Base-by-base conservation (phyloP, 2,797 vertebrate genomes). In the Propithecus deckenii region DNA sequence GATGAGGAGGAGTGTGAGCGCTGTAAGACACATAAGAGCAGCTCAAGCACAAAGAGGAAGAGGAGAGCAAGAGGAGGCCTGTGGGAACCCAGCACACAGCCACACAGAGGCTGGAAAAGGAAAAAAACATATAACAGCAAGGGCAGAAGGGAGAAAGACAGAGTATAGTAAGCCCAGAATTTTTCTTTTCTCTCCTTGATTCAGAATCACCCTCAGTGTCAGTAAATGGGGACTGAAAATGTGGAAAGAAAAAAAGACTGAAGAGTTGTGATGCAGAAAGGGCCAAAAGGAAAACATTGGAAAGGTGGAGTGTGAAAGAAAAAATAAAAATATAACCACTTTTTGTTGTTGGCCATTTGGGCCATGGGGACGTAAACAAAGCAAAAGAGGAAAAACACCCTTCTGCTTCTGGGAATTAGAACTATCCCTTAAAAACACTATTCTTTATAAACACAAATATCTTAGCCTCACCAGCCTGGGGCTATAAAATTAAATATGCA, bases 401-500 rank as follows among this genome's bases (percentile, higher is more conserved):
- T 65, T 67, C 23, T 43, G 23, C 55, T 50, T 93, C 50, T 71
- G 22, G 11, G 22, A 80, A 84, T 85, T 85, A 80, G n/a, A 57
- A 63, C 69, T 61, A 48, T 38, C 9, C 1, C 17, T 79, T 32
- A 50, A 91, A 38, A 72, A 38, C 48, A 28, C 32, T 15, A 65
- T 18, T 65, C n/a, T 85, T 80, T 91, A 78, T 84, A 43, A 83
- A 79, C 8, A 13, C 20, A 76, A 32, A 43, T 38, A 22, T 67
- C 20, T 89, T 81, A 30, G 15, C n/a, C 11, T 76, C 6, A 43
- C 14, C 46, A 38, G 30, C 32, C 30, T 57, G n/a, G 10, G 30
- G 43, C 57, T 80, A 30, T 76, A 46, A 78, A 65, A 92, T 83
- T 76, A 81, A 78, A 57, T 17, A 83, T 59, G 15, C 48, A 91